Evolutionary conservation across 2,888 invertebrate genomes (phyloP).

Genomic region (Euphydryas editha): DNA sequence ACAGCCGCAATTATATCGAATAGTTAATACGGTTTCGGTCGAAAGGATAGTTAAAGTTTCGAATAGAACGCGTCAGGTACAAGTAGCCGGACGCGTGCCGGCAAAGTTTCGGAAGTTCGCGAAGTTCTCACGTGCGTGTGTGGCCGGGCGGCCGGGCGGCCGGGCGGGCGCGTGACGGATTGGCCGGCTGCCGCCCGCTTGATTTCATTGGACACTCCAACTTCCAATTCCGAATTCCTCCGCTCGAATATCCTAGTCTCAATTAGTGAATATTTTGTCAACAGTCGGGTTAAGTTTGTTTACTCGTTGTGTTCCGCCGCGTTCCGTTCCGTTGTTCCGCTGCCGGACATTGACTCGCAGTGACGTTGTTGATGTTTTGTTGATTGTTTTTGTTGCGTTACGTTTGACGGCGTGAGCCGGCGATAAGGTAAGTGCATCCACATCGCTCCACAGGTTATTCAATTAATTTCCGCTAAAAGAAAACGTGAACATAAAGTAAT

Average conservation of each 20-base stretch:
- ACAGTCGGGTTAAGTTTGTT: constrained; percentile 57
- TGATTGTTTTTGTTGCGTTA: constrained; percentile 63
- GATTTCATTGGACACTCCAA: constrained; percentile 47
- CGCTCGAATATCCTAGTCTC: constrained; percentile 42
- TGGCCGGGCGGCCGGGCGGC: too few species aligned
- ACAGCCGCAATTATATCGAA: constrained; percentile 59
- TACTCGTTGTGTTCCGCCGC: constrained; percentile 52
- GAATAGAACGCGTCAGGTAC: constrained; percentile 53
- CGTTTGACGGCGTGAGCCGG: constrained; percentile 59
- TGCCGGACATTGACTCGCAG: constrained; percentile 66
- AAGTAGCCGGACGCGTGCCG: constrained; percentile 63
- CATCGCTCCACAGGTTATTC: not conserved
- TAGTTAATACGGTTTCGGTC: constrained; percentile 45
- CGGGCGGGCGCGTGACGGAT: constrained; percentile 57
- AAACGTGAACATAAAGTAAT: not conserved
- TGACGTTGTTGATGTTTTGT: constrained; percentile 73
- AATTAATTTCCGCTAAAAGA: not conserved
- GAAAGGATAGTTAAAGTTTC: constrained; percentile 48
- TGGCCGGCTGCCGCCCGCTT: constrained; percentile 57
- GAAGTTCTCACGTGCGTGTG: constrained; percentile 77
- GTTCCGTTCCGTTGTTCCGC: constrained; percentile 28
- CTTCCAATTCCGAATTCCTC: constrained; percentile 45
- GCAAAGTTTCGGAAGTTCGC: constrained; percentile 69
- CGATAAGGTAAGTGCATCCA: constrained; percentile 58
- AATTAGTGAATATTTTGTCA: constrained; percentile 59